A percentile compares a stretch with the other conserved stretches of the same genome.
These are phyloP conservation scores for Trachemys scripta DNA, from an alignment of 2,113 vertebrate genomes.

Conservation along the genomic window DNA sequence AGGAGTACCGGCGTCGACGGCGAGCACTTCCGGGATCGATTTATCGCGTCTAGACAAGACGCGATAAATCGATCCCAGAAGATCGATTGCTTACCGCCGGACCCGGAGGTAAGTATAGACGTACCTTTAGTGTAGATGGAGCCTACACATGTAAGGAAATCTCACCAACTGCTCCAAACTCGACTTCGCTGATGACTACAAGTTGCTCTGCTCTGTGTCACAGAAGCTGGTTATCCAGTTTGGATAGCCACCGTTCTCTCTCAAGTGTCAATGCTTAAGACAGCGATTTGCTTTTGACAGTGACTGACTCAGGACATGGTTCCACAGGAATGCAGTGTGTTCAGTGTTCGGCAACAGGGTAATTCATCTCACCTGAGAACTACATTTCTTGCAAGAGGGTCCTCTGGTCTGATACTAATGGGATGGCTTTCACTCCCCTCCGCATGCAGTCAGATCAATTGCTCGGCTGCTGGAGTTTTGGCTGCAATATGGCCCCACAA, in stretches of 20 bases:
- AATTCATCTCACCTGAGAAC: not conserved
- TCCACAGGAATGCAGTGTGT: not conserved
- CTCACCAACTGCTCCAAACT: not conserved
- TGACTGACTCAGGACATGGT: not conserved
- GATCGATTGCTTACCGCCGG: no score
- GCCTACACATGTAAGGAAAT: not conserved
- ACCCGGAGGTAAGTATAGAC: no score
- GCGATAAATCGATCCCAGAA: no score
- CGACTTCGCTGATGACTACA: not conserved
- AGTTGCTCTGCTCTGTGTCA: not conserved
- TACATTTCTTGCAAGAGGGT: not conserved
- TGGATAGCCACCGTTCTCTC: not conserved
- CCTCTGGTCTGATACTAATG: not conserved
- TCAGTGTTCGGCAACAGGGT: not conserved
- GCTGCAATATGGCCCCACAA: not conserved
- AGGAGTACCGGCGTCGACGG: no score
- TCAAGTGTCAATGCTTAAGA: not conserved
- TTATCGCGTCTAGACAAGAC: no score
- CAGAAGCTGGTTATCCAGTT: not conserved
- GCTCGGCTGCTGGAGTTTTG: not conserved
- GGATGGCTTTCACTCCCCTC: not conserved
- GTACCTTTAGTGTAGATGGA: not conserved
- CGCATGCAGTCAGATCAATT: not conserved
- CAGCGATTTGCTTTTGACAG: conserved; percentile 14
- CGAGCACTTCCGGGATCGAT: no score